phyloP scores from a whole-genome alignment of 2,797 vertebrate genomes.

The Melanotaenia trifasciata region DNA sequence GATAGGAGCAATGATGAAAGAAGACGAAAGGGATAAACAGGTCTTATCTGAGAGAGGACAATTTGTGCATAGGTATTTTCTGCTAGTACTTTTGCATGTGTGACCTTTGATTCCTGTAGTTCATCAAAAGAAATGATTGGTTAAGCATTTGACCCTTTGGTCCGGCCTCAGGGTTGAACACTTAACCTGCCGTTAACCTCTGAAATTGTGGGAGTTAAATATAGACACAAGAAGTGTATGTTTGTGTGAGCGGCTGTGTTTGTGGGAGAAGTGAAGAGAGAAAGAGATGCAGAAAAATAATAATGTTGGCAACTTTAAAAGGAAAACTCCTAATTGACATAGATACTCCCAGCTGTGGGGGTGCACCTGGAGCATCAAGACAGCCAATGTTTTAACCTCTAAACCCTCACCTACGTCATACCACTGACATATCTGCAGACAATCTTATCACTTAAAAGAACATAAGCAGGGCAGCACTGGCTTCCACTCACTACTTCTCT shows the following conservation, averaged over 20 bases:
- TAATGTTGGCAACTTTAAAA: conserved; percentile 41
- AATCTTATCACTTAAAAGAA: conserved; percentile 61
- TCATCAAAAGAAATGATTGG: conserved; percentile 67
- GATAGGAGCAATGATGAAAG: conserved; percentile 70
- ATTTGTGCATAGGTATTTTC: conserved; percentile 41
- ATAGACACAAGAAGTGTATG: conserved; percentile 43
- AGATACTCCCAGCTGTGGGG: conserved; percentile 55
- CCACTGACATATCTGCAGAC: conserved; percentile 63
- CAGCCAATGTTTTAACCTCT: conserved; percentile 52
- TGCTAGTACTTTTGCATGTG: conserved; percentile 35
- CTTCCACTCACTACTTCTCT: conserved; percentile 43
- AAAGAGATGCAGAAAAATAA: conserved; percentile 28
- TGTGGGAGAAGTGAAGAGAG: conserved; percentile 22
- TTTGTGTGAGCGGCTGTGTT: conserved; percentile 11
- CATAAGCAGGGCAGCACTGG: conserved; percentile 48
- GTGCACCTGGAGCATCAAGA: conserved; percentile 54
- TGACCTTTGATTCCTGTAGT: conserved; percentile 58
- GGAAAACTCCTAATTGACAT: conserved; percentile 51
- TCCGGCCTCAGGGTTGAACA: conserved; percentile 61
- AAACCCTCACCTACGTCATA: conserved; percentile 54
- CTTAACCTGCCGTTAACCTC: conserved; percentile 75
- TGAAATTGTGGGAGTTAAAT: conserved; percentile 62
- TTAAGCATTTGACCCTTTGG: conserved; percentile 40
- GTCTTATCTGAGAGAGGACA: conserved; percentile 45
- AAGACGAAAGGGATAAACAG: conserved; percentile 44